phyloP scores from a whole-genome alignment of 2,797 vertebrate genomes.

The Poeciliopsis presidionis region DNA sequence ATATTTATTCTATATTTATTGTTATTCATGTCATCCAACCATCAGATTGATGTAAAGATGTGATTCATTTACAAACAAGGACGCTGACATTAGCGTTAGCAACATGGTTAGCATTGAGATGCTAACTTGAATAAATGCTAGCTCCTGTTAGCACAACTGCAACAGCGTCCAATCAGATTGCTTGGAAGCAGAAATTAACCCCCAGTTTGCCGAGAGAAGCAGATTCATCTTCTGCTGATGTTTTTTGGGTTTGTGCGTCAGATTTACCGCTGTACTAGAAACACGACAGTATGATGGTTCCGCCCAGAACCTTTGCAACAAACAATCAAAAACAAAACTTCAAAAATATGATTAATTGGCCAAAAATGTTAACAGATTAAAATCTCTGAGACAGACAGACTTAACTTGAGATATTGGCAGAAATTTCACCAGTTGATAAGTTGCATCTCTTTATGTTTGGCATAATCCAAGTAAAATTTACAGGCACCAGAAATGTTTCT shows the following conservation, averaged over 20 bases:
- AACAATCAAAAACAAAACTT: too few species aligned
- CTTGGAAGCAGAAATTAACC: too few species aligned
- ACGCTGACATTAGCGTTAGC: not conserved
- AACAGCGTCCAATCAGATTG: not conserved
- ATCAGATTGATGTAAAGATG: not conserved
- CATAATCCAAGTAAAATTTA: too few species aligned
- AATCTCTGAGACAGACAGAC: not conserved
- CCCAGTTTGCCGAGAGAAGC: too few species aligned
- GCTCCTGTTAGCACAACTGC: not conserved
- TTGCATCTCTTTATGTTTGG: too few species aligned
- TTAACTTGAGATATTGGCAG: not conserved
- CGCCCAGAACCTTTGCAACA: not conserved
- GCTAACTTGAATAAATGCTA: not conserved
- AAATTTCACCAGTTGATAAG: too few species aligned
- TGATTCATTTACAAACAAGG: too few species aligned
- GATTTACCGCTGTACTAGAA: not conserved
- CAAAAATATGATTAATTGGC: not conserved
- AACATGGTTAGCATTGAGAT: not conserved
- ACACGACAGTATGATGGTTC: not conserved
- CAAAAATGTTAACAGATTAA: not conserved
- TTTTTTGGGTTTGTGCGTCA: not conserved
- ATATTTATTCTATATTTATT: too few species aligned
- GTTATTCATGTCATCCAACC: not conserved
- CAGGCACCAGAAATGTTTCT: not conserved
- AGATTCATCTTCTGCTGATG: not conserved